These are phyloP conservation scores for Pseudachorutes palmiensis DNA, from an alignment of 1,140 invertebrate species.

Conservation along the genomic window DNA sequence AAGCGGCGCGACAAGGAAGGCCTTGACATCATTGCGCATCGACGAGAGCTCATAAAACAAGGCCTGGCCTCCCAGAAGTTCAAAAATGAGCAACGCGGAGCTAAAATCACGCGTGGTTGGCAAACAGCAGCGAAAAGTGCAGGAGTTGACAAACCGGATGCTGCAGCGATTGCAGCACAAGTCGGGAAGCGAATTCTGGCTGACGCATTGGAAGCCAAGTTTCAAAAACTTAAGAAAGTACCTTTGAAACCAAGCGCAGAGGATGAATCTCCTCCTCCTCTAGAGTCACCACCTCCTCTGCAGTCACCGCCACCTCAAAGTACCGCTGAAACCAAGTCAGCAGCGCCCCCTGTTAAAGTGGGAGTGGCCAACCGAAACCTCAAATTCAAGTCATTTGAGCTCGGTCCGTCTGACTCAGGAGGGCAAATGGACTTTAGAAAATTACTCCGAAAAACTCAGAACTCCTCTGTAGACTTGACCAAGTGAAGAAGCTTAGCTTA, in stretches of 20 bases:
- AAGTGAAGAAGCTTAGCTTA: slow-evolving; percentile 14
- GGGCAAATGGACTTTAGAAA: slow-evolving; percentile 21
- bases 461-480: slow-evolving; percentile 18
- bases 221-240: slow-evolving; percentile 12
- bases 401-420: not conserved
- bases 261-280: not conserved
- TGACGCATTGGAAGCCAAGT: slow-evolving; percentile 23
- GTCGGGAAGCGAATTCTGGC: slow-evolving; percentile 22
- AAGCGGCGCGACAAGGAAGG: slow-evolving; percentile 23
- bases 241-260: not conserved
- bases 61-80: slow-evolving; percentile 39
- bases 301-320: not conserved
- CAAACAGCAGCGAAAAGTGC: slow-evolving; percentile 31
- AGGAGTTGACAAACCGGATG: not conserved
- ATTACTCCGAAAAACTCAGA: slow-evolving; percentile 9
- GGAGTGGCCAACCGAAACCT: not conserved
- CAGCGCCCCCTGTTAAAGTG: not conserved
- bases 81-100: slow-evolving; percentile 39
- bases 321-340: not conserved
- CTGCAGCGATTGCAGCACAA: slow-evolving; percentile 2
- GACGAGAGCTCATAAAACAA: slow-evolving; percentile 31
- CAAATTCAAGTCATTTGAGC: not conserved
- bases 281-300: not conserved
- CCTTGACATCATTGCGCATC: slow-evolving; percentile 35
- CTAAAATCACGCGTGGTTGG: slow-evolving; percentile 37